phyloP scores from a whole-genome alignment of 2,113 vertebrate genomes.

The Sprattus sprattus region DNA sequence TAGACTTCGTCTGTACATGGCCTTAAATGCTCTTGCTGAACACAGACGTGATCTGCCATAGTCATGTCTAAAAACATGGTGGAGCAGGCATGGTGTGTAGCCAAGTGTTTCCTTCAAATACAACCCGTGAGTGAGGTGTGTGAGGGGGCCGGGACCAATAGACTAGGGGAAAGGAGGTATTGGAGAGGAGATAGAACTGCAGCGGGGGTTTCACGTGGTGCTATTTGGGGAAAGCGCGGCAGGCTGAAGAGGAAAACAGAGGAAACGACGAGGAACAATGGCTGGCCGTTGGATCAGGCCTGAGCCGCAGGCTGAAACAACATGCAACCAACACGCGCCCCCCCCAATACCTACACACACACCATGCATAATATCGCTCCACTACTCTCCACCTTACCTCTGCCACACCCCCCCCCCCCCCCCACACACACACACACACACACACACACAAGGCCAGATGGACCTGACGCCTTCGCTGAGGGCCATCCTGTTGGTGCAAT shows the following conservation, averaged over 20 bases:
- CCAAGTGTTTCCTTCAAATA: not conserved
- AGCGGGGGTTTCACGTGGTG: not conserved
- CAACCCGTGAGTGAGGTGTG: not conserved
- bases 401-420: no score
- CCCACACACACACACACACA: not conserved
- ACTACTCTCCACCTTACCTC: not conserved
- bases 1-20: no score
- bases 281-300: conserved; percentile 31
- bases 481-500: conserved; percentile 24
- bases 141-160: not conserved
- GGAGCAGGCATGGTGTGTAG: not conserved
- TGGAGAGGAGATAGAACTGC: not conserved
- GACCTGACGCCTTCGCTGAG: conserved; percentile 25
- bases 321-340: not conserved
- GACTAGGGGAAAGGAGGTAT: not conserved
- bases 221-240: conserved; percentile 29
- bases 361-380: not conserved
- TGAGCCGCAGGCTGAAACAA: conserved; percentile 45
- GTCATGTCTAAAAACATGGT: not conserved
- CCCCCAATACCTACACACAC: not conserved
- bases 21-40: not conserved
- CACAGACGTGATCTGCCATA: not conserved
- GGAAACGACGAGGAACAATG: conserved; percentile 45
- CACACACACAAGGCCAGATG: conserved; percentile 36
- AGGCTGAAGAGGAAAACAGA: conserved; percentile 41